phyloP scores from a whole-genome alignment of 1,140 invertebrate genomes.

The Heliconius melpomene region DNA sequence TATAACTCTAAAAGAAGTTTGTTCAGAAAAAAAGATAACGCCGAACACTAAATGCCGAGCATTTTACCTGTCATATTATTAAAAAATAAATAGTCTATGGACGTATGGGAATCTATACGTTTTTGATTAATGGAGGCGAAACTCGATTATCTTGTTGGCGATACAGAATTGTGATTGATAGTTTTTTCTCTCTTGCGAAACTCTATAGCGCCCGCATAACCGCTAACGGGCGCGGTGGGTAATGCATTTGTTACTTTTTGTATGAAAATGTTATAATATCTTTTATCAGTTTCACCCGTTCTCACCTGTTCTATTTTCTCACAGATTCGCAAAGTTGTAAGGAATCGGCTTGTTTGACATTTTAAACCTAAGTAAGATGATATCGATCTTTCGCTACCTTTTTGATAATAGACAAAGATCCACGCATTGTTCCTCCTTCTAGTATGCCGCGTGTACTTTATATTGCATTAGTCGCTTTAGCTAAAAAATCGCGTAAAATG shows the following conservation, averaged over 20 bases:
- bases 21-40: conserved; percentile 60
- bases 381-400: conserved; percentile 47
- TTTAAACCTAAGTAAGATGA: conserved; percentile 61
- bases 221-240: conserved; percentile 40
- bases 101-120: conserved; percentile 73
- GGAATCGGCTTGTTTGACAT: conserved; percentile 61
- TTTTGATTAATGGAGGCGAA: conserved; percentile 73
- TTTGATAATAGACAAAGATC: conserved; percentile 34
- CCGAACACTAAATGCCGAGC: conserved; percentile 74
- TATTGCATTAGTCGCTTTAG: background rate
- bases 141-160: conserved; percentile 71
- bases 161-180: conserved; percentile 58
- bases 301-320: conserved; percentile 64
- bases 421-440: conserved; percentile 12
- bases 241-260: conserved; percentile 4
- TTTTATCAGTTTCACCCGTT: conserved; percentile 46
- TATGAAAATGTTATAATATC: background rate
- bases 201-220: conserved; percentile 61
- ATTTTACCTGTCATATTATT: conserved; percentile 79
- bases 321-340: conserved; percentile 39
- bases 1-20: conserved; percentile 22
- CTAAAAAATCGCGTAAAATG: background rate
- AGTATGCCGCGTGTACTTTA: background rate
- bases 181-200: conserved; percentile 43
- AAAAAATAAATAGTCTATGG: conserved; percentile 74